Evolutionary conservation across 2,888 invertebrate genomes (phyloP).

Genomic region (Trissolcus brochymenae): DNA sequence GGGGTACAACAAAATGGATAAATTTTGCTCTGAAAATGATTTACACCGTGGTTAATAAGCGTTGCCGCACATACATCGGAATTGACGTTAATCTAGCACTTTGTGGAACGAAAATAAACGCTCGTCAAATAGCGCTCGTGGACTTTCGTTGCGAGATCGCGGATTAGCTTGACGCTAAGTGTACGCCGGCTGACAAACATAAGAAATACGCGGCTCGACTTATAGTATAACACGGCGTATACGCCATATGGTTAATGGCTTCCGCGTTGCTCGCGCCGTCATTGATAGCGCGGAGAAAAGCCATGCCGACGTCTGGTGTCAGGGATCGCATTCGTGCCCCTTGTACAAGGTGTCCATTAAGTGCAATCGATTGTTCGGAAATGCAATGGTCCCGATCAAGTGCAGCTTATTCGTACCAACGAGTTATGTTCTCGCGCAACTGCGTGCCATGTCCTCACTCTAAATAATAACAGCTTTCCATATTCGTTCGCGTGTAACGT

Average conservation of each 20-base stretch:
- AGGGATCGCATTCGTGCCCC: conserved; percentile 65
- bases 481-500: conserved; percentile 11
- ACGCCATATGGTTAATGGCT: conserved; percentile 74
- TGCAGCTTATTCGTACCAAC: conserved; percentile 30
- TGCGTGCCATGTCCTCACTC: conserved; percentile 27
- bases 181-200: conserved; percentile 51
- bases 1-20: too few relatives aligned
- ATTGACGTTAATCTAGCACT: conserved; percentile 33
- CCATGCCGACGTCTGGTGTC: conserved; percentile 61
- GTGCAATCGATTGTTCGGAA: conserved; percentile 46
- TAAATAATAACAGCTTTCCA: conserved; percentile 34
- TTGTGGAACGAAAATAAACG: conserved; percentile 44
- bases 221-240: conserved; percentile 57
- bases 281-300: conserved; percentile 66
- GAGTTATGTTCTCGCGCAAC: conserved; percentile 24
- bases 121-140: conserved; percentile 13
- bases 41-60: conserved; percentile 39
- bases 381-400: conserved; percentile 37
- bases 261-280: conserved; percentile 72
- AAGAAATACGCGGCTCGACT: conserved; percentile 54
- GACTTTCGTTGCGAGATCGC: conserved; percentile 37
- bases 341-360: conserved; percentile 58
- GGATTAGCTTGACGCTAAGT: conserved; percentile 46
- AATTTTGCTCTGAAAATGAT: conserved; percentile 16
- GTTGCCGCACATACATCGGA: conserved; percentile 1